These are phyloP conservation scores for Thymelicus acteon DNA, from an alignment of 2,888 invertebrate species.

Conservation along the genomic window DNA sequence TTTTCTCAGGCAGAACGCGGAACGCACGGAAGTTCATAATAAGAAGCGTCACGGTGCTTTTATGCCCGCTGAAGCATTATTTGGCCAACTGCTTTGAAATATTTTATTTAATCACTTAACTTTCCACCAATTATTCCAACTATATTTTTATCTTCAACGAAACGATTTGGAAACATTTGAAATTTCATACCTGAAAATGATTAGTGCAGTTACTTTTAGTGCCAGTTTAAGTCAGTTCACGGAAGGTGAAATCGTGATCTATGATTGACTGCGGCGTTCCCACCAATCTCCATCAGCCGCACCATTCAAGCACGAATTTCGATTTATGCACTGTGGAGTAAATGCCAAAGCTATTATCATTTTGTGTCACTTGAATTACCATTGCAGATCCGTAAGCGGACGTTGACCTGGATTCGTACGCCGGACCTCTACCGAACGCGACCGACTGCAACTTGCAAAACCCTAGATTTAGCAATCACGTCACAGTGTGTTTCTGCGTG, in stretches of 20 bases:
- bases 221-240: conserved; percentile 14
- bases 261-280: conserved; percentile 60
- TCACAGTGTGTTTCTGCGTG: conserved; percentile 60
- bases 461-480: conserved; percentile 58
- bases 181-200: too few species aligned
- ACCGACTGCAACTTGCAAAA: conserved; percentile 20
- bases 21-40: conserved; percentile 57
- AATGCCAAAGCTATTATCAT: conserved; percentile 66
- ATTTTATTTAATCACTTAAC: not conserved
- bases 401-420: conserved; percentile 59
- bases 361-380: conserved; percentile 60
- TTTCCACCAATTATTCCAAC: not conserved
- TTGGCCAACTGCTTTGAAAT: not conserved
- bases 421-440: conserved; percentile 41
- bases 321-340: conserved; percentile 50
- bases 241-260: conserved; percentile 57
- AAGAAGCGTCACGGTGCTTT: conserved; percentile 21
- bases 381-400: conserved; percentile 66
- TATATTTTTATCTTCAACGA: not conserved
- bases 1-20: conserved; percentile 65
- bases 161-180: not conserved
- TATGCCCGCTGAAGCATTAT: conserved; percentile 26
- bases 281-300: conserved; percentile 42
- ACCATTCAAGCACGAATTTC: conserved; percentile 60
- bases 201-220: not conserved